Evolutionary conservation across 2,888 invertebrate species (phyloP).

Genomic region (Drosophila maculinotata): DNA sequence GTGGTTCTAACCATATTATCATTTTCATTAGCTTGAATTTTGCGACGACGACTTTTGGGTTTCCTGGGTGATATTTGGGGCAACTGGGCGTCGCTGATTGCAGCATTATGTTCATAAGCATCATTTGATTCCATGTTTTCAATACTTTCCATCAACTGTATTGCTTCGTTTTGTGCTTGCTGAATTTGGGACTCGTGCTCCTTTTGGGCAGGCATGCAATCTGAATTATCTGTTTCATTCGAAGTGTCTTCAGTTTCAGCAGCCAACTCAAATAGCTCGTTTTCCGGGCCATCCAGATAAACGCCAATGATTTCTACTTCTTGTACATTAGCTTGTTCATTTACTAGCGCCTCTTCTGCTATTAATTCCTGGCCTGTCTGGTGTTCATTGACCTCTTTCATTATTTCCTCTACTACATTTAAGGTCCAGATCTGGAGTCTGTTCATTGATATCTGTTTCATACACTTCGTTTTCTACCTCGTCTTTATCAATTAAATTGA

Average conservation of each 20-base stretch:
- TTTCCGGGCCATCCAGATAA: background rate
- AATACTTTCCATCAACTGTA: background rate
- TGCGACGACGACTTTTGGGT: too few species aligned
- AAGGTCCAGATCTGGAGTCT: too few species aligned
- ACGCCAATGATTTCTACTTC: background rate
- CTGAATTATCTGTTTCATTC: background rate
- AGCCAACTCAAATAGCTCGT: background rate
- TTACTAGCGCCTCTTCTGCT: background rate
- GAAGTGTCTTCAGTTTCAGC: background rate
- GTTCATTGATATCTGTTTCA: background rate
- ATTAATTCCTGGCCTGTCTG: background rate
- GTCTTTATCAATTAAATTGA: background rate
- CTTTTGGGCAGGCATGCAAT: background rate
- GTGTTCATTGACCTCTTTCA: too few species aligned
- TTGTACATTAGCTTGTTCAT: background rate
- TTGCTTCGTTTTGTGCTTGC: background rate
- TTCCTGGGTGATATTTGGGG: background rate
- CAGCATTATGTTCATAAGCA: background rate
- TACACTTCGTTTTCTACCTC: background rate
- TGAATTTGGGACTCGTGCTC: background rate
- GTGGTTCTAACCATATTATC: background rate
- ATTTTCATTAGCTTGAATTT: background rate
- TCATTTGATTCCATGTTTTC: background rate
- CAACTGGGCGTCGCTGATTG: background rate
- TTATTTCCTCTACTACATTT: too few species aligned